A percentile compares a stretch with the other conserved stretches of the same genome.
Conservation (phyloP, 1,140 invertebrate species). For the Trachymyrmex cornetzi region DNA sequence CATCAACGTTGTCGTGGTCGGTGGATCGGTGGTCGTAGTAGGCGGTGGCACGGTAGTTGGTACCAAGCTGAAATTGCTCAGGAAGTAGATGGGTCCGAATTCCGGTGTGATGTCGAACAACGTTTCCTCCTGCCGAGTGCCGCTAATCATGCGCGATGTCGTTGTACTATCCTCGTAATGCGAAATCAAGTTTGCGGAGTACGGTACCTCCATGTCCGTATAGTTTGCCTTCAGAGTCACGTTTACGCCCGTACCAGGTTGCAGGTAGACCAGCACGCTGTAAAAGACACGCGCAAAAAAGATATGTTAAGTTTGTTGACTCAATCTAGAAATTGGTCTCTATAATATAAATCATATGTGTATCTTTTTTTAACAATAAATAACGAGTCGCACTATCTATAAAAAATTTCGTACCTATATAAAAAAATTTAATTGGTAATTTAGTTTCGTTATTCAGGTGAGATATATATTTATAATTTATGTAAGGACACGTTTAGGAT, state of each 20-base stretch:
- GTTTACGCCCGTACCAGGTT: slow-evolving; percentile 92
- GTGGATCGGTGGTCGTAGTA: slow-evolving; percentile 91
- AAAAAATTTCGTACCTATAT: neutral
- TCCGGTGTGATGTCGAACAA: slow-evolving; percentile 89
- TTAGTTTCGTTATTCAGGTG: neutral
- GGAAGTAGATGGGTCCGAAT: slow-evolving; percentile 91
- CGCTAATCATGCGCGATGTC: slow-evolving; percentile 86
- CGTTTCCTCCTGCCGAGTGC: slow-evolving; percentile 89
- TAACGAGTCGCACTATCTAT: neutral
- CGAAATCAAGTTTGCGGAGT: slow-evolving; percentile 90
- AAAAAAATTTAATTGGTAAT: neutral
- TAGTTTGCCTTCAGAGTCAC: slow-evolving; percentile 91
- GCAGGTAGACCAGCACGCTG: slow-evolving; percentile 88
- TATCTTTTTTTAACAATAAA: neutral
- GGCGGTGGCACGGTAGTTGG: slow-evolving; percentile 92
- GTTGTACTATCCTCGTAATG: slow-evolving; percentile 89
- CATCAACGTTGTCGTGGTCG: slow-evolving; percentile 89
- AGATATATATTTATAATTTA: neutral
- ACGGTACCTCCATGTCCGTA: slow-evolving; percentile 91
- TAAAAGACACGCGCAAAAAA: neutral
- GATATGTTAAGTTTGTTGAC: neutral
- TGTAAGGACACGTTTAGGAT: neutral
- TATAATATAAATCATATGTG: neutral
- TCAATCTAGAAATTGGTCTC: neutral
- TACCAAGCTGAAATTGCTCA: slow-evolving; percentile 91